Percentiles rank a stretch among this genome's conserved stretches.
Conservation (phyloP, 2,888 invertebrate species). For the Archaeoteleia sp. region DNA sequence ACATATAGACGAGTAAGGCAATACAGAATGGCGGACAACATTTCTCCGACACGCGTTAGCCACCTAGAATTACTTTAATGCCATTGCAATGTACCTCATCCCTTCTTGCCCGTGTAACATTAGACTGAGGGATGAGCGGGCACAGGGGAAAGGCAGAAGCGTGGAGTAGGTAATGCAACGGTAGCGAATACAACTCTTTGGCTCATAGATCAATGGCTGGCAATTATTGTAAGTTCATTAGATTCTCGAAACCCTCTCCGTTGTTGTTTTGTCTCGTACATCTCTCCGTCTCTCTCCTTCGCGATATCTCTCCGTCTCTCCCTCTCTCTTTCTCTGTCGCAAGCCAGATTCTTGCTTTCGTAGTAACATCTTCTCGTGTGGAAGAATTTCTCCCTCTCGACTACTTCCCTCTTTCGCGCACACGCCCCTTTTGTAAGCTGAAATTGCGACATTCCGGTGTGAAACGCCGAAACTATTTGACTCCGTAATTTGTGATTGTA, state of each 20-base stretch:
- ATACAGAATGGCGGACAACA: slow-evolving; percentile 58
- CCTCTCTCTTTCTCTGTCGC: slow-evolving; percentile 39
- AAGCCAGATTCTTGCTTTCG: slow-evolving; percentile 54
- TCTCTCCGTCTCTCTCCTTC: slow-evolving; percentile 15
- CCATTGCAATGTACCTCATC: slow-evolving; percentile 67
- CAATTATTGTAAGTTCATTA: slow-evolving; percentile 75
- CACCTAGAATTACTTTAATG: slow-evolving; percentile 66
- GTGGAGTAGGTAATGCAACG: slow-evolving; percentile 62
- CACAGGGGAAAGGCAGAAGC: slow-evolving; percentile 49
- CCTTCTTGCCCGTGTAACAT: slow-evolving; percentile 62
- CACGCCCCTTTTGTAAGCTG: slow-evolving; percentile 63
- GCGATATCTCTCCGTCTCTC: slow-evolving; percentile 33
- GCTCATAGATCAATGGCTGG: slow-evolving; percentile 74
- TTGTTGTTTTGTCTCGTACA: slow-evolving; percentile 47
- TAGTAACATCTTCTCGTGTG: slow-evolving; percentile 62
- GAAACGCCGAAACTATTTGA: slow-evolving; percentile 75
- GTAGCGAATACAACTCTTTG: slow-evolving; percentile 69
- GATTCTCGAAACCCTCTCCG: slow-evolving; percentile 60
- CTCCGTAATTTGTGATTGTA: slow-evolving; percentile 75
- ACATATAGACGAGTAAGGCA: slow-evolving; percentile 24
- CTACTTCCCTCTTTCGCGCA: slow-evolving; percentile 45
- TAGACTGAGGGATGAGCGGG: slow-evolving; percentile 56
- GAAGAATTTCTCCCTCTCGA: slow-evolving; percentile 48
- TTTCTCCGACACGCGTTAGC: slow-evolving; percentile 59
- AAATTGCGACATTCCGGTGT: slow-evolving; percentile 75